These are phyloP conservation scores for Podarcis cretensis DNA, from an alignment of 2,113 vertebrate genomes.

Conservation along the genomic window DNA sequence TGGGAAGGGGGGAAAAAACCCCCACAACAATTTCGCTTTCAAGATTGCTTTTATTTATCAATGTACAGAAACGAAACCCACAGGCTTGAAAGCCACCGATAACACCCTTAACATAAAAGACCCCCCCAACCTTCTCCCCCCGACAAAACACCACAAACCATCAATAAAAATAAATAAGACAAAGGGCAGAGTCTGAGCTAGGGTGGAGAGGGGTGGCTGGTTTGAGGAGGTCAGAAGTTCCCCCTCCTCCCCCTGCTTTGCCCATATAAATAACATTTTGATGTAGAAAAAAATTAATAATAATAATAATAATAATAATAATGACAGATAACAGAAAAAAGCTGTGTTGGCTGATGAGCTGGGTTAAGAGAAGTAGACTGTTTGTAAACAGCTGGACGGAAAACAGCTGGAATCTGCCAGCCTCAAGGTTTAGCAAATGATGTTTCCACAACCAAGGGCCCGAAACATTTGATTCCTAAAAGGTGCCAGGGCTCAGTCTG, in stretches of 20 bases:
- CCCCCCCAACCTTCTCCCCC: background rate
- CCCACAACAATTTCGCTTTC: background rate
- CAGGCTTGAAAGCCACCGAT: background rate
- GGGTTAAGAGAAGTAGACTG: background rate
- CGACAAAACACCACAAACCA: background rate
- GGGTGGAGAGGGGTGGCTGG: background rate
- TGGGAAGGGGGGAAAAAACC: too few relatives aligned
- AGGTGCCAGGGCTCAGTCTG: background rate
- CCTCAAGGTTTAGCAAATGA: background rate
- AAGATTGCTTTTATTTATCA: background rate
- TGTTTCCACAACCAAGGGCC: too few relatives aligned
- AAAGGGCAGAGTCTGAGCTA: background rate
- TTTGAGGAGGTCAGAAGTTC: fast-evolving
- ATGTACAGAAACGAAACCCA: background rate
- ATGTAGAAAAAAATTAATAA: background rate
- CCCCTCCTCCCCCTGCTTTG: background rate
- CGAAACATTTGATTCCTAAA: background rate
- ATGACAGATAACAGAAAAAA: background rate
- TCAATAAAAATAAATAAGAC: slow-evolving; percentile 7
- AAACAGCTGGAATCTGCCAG: too few relatives aligned
- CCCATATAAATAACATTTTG: slow-evolving; percentile 25
- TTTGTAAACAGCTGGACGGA: background rate
- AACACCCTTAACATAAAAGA: background rate
- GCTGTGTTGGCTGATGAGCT: background rate
- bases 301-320: background rate